These are phyloP conservation scores for Caenorhabditis angaria DNA, from an alignment of 2,888 invertebrate genomes.

Conservation along the genomic window DNA sequence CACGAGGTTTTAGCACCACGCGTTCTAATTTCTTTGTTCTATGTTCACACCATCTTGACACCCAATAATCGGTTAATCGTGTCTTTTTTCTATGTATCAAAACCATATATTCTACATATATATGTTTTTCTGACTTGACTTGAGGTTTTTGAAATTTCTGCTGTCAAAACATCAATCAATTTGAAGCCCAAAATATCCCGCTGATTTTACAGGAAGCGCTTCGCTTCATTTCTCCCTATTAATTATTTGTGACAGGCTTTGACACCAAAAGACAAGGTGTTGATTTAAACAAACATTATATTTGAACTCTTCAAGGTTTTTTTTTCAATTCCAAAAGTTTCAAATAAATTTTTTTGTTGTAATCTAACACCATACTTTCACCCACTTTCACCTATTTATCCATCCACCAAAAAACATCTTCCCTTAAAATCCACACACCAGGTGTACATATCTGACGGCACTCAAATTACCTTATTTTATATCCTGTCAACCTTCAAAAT, in stretches of 20 bases:
- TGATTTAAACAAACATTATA: not conserved
- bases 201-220: conserved; percentile 1
- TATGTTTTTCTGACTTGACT: not conserved
- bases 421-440: not conserved
- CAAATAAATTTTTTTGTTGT: not conserved
- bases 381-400: conserved; percentile 1
- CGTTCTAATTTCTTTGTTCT: too few species aligned
- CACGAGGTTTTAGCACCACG: too few species aligned
- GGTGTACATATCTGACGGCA: not conserved
- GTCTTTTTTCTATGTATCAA: not conserved
- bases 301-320: too few species aligned
- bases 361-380: not conserved
- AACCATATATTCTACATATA: not conserved
- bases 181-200: not conserved
- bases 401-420: not conserved
- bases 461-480: conserved; percentile 4
- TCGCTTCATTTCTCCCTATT: not conserved
- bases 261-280: not conserved
- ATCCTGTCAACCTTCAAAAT: conserved; percentile 1
- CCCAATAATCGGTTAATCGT: too few species aligned
- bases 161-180: not conserved
- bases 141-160: not conserved
- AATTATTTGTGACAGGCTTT: not conserved
- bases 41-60: too few species aligned
- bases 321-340: too few species aligned